phyloP scores from a whole-genome alignment of 2,888 invertebrate genomes.

The Eupithecia centaureata region DNA sequence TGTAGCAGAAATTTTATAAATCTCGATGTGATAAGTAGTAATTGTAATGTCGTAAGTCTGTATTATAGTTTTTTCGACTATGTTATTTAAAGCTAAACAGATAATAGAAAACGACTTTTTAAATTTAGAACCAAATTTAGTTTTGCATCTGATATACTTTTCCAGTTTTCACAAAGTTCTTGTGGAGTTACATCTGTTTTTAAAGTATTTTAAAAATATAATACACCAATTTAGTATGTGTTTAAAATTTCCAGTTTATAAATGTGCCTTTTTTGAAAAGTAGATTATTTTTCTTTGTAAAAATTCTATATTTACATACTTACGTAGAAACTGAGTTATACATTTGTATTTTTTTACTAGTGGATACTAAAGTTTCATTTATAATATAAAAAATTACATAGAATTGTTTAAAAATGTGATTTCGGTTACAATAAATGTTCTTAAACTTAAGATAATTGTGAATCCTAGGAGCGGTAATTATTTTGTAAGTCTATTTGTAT shows the following conservation, averaged over 20 bases:
- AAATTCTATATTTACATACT: slow-evolving; percentile 2
- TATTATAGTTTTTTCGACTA: not conserved
- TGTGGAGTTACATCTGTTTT: not conserved
- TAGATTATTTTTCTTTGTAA: slow-evolving; percentile 25
- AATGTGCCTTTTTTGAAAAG: slow-evolving; percentile 72
- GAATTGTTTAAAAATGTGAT: slow-evolving; percentile 15
- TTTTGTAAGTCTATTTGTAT: not conserved
- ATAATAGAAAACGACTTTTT: not conserved
- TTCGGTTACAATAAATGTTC: slow-evolving; percentile 6
- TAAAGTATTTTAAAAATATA: not conserved
- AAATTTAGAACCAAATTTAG: not conserved
- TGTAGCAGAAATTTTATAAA: slow-evolving; percentile 2
- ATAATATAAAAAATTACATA: not conserved
- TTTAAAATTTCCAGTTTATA: slow-evolving; percentile 55
- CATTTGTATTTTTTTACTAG: not conserved
- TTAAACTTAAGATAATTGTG: slow-evolving; percentile 14
- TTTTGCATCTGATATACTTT: not conserved
- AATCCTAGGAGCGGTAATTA: slow-evolving; percentile 6
- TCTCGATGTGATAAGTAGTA: slow-evolving; percentile 13
- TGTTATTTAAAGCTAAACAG: not conserved
- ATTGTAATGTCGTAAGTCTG: not conserved
- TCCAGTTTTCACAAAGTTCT: not conserved
- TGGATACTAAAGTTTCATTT: not conserved
- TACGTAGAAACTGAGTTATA: not conserved
- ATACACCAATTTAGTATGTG: slow-evolving; percentile 35